These are phyloP conservation scores for Denticeps clupeoides DNA, from an alignment of 2,797 vertebrate species.

Conservation along the genomic window DNA sequence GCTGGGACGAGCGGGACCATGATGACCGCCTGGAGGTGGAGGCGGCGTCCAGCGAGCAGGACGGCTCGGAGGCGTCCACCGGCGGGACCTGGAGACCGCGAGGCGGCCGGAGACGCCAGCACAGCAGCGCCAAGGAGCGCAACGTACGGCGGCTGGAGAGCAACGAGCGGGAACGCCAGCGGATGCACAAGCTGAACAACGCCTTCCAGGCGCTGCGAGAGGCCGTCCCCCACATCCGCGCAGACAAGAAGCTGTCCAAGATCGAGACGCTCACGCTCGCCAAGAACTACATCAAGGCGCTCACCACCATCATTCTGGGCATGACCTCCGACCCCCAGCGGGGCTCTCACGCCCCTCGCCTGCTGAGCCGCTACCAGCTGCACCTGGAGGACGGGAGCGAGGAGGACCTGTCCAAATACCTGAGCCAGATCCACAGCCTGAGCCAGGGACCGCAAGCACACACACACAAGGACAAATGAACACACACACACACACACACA, in stretches of 20 bases:
- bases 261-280: conserved; percentile 95
- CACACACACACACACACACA: neutral
- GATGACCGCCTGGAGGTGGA: conserved; percentile 51
- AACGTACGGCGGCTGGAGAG: conserved; percentile 81
- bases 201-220: conserved; percentile 91
- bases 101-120: conserved; percentile 38
- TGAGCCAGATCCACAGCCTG: conserved; percentile 71
- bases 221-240: conserved; percentile 87
- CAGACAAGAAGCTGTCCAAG: conserved; percentile 94
- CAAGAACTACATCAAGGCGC: conserved; percentile 94
- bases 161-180: conserved; percentile 88
- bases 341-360: conserved; percentile 47
- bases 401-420: conserved; percentile 70
- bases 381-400: conserved; percentile 62
- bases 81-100: conserved; percentile 18
- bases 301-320: conserved; percentile 84
- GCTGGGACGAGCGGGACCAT: conserved; percentile 54
- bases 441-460: conserved; percentile 45
- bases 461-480: conserved; percentile 15
- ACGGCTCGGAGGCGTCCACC: conserved; percentile 61
- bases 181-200: conserved; percentile 98
- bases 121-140: conserved; percentile 62
- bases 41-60: conserved; percentile 60
- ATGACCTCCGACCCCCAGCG: conserved; percentile 79
- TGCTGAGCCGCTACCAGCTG: conserved; percentile 80